Evolutionary conservation across 2,113 vertebrate species (phyloP).

Genomic region (Labeo catla): DNA sequence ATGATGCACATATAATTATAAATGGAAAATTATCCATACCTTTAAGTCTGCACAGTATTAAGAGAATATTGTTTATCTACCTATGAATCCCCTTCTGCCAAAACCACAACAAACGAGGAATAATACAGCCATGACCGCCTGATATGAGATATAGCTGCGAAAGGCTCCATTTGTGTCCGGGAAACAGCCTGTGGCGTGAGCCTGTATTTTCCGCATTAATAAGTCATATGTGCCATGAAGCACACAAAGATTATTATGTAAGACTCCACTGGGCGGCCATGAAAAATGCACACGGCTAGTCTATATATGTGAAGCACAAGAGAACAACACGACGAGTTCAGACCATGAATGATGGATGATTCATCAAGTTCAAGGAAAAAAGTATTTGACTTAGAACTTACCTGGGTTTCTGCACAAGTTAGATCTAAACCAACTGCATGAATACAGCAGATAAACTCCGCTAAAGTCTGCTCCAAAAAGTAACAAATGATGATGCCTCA

Average conservation of each 20-base stretch:
- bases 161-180: neutral
- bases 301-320: neutral
- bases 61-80: neutral
- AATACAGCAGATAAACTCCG: neutral
- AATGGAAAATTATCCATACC: too few relatives aligned
- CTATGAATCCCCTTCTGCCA: neutral
- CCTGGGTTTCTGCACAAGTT: neutral
- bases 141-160: neutral
- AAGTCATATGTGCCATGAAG: constrained; percentile 61
- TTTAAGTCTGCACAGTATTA: neutral
- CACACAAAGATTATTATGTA: constrained; percentile 59
- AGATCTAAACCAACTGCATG: neutral
- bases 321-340: neutral
- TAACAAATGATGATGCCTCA: neutral
- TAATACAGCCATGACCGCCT: neutral
- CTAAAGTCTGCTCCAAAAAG: neutral
- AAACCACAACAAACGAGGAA: neutral
- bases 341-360: neutral
- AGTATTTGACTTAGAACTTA: neutral
- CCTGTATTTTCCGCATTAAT: constrained; percentile 48
- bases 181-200: neutral
- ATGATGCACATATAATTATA: too few relatives aligned
- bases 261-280: constrained; percentile 57
- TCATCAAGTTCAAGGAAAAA: neutral
- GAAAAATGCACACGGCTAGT: constrained; percentile 62